Conservation (phyloP, 2,113 vertebrate genomes). For the Lophius piscatorius region DNA sequence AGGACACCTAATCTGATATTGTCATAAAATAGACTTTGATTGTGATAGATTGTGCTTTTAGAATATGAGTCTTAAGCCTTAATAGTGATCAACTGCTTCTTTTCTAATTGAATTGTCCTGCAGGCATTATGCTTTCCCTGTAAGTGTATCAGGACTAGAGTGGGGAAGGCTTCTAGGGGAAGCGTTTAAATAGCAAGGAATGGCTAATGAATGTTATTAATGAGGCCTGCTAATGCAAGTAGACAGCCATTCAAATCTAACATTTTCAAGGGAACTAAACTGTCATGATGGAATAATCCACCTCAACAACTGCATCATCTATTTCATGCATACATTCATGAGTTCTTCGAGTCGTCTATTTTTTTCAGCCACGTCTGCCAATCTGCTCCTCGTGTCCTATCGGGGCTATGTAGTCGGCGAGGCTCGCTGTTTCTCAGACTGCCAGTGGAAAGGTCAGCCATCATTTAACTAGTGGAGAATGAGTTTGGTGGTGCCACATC, state of each 20-base stretch:
- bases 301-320: constrained; percentile 38
- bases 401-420: constrained; percentile 18
- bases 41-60: constrained; percentile 74
- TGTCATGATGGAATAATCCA: constrained; percentile 26
- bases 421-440: constrained; percentile 38
- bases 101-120: constrained; percentile 76
- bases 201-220: constrained; percentile 75
- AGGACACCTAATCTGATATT: constrained; percentile 41
- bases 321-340: constrained; percentile 53
- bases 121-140: constrained; percentile 51
- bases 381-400: constrained; percentile 35
- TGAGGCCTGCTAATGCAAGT: constrained; percentile 54
- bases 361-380: constrained; percentile 47
- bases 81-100: constrained; percentile 72
- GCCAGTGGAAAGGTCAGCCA: constrained; percentile 71
- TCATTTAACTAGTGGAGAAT: constrained; percentile 63
- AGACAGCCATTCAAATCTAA: constrained; percentile 57
- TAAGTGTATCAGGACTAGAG: constrained; percentile 60
- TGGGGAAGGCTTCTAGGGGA: constrained; percentile 31
- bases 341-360: constrained; percentile 44
- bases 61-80: constrained; percentile 50
- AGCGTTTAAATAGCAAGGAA: constrained; percentile 54
- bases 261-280: constrained; percentile 41
- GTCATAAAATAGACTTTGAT: constrained; percentile 65
- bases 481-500: constrained; percentile 60